phyloP scores from a whole-genome alignment of 2,113 vertebrate genomes.

The Noturus placidus region DNA sequence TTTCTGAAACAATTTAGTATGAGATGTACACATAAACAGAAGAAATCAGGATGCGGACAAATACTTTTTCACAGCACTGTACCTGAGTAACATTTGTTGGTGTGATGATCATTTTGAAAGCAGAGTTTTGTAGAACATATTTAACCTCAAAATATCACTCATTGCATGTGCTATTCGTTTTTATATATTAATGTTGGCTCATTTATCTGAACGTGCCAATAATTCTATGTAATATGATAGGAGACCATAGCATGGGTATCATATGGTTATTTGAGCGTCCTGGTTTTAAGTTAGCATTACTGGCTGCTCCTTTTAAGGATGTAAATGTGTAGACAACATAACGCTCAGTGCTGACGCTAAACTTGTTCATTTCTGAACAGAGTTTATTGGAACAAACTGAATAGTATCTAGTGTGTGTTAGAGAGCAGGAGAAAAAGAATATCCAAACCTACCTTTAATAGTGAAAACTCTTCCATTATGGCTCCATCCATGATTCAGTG shows the following conservation, averaged over 20 bases:
- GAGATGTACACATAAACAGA: too few relatives aligned
- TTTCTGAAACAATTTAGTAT: too few relatives aligned
- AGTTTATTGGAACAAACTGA: background rate
- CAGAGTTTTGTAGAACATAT: background rate
- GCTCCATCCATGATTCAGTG: constrained; percentile 26
- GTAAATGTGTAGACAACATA: background rate
- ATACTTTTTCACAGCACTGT: too few relatives aligned
- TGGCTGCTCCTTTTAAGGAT: background rate
- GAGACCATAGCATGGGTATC: constrained; percentile 24
- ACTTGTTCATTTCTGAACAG: too few relatives aligned
- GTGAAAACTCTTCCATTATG: constrained; percentile 43
- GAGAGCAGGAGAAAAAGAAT: background rate
- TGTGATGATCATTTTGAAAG: background rate
- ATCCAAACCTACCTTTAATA: background rate
- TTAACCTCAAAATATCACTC: background rate
- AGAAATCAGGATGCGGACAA: too few relatives aligned
- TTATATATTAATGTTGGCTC: background rate
- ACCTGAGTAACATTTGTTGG: background rate
- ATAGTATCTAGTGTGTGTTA: background rate
- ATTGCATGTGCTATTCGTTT: background rate
- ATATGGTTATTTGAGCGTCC: constrained; percentile 21
- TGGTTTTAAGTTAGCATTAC: constrained; percentile 32
- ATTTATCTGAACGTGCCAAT: background rate
- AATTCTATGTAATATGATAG: constrained; percentile 27
- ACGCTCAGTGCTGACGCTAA: background rate